Evolutionary conservation across 2,797 vertebrate species (phyloP).

Genomic region (Lindbergichthys nudifrons): DNA sequence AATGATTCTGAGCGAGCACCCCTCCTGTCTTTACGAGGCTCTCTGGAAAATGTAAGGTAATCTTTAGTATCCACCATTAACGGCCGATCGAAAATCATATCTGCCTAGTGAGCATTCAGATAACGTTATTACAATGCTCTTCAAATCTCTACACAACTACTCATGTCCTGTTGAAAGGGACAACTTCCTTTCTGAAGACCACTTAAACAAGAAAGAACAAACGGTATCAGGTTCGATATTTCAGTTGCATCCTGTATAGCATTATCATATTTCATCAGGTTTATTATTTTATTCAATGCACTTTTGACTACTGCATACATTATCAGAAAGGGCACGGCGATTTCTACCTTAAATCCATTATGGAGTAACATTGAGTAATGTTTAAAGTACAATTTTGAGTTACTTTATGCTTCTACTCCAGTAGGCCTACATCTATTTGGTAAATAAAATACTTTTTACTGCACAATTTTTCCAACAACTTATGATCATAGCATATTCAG

Average conservation of each 20-base stretch:
- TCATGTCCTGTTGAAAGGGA: conserved; percentile 10
- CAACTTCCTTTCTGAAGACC: conserved; percentile 7
- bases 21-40: conserved; percentile 16
- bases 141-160: conserved; percentile 17
- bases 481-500: not conserved
- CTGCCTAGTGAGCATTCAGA: conserved; percentile 18
- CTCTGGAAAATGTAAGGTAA: conserved; percentile 14
- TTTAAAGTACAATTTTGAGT: not conserved
- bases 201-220: conserved; percentile 16
- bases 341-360: conserved; percentile 1
- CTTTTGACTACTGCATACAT: not conserved
- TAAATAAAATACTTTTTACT: not conserved
- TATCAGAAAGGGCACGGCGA: not conserved
- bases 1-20: conserved; percentile 22
- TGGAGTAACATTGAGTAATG: not conserved
- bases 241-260: conserved; percentile 11
- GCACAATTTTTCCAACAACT: not conserved
- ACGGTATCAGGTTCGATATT: conserved; percentile 14
- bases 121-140: conserved; percentile 36
- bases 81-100: conserved; percentile 27
- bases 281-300: not conserved
- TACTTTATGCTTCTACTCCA: not conserved
- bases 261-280: conserved; percentile 19
- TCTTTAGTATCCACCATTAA: conserved; percentile 39
- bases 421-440: not conserved